Percentiles rank a stretch among this genome's conserved stretches.
Conservation (phyloP, 2,797 vertebrate genomes). For the Tiaroga cobitis region DNA sequence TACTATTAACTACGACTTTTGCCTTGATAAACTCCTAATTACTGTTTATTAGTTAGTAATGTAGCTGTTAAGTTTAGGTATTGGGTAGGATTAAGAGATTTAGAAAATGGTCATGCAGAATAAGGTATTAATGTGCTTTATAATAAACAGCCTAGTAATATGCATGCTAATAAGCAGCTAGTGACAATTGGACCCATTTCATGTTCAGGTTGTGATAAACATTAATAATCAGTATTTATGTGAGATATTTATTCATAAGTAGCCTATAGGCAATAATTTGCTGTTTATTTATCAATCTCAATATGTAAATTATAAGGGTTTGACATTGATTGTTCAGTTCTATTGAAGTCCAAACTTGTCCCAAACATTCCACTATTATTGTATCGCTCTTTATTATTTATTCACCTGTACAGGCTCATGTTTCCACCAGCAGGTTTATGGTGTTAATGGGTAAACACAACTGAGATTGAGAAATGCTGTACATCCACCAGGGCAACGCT, state of each 20-base stretch:
- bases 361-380: constrained; percentile 65
- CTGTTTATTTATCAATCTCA: not conserved
- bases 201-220: not conserved
- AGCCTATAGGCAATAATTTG: not conserved
- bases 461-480: not conserved
- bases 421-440: constrained; percentile 74
- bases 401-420: constrained; percentile 69
- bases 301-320: not conserved
- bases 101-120: no score
- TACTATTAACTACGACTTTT: no score
- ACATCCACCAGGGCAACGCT: constrained; percentile 56
- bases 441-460: constrained; percentile 76
- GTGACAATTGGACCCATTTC: no score
- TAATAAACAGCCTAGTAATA: no score
- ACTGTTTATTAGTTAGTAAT: no score
- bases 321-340: not conserved
- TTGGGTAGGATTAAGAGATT: no score
- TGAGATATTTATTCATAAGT: not conserved
- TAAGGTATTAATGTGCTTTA: no score
- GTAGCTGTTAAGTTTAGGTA: no score
- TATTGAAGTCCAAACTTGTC: constrained; percentile 64
- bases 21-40: no score
- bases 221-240: not conserved
- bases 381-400: constrained; percentile 67
- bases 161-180: no score